Evolutionary conservation across 2,888 invertebrate genomes (phyloP).

Genomic region (Drosophila affinis): DNA sequence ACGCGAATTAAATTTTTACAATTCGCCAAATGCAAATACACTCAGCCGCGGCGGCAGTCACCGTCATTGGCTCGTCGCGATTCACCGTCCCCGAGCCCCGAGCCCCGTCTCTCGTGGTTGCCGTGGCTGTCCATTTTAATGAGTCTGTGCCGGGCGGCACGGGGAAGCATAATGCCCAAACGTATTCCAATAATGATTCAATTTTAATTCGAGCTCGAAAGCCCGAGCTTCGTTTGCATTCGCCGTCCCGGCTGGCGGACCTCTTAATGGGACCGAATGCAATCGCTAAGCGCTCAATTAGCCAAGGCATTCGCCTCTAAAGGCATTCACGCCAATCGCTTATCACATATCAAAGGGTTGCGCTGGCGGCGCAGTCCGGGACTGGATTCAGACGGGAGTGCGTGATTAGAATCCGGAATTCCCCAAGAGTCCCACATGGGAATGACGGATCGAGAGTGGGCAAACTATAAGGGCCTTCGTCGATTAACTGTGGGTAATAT

Average conservation of each 20-base stretch:
- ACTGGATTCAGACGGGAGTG: constrained; percentile 3
- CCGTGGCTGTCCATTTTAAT: constrained; percentile 67
- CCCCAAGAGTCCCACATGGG: not conserved
- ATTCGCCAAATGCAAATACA: constrained; percentile 75
- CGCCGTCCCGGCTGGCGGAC: constrained; percentile 14
- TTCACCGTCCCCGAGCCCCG: constrained; percentile 20
- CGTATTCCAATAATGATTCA: constrained; percentile 80
- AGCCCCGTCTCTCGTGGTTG: not conserved
- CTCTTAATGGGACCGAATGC: constrained; percentile 64
- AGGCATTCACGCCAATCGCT: constrained; percentile 43
- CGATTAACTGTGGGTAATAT: not conserved
- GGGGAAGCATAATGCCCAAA: constrained; percentile 46
- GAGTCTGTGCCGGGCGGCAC: constrained; percentile 32
- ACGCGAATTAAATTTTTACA: constrained; percentile 78
- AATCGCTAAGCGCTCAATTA: constrained; percentile 74
- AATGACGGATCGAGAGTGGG: constrained; percentile 13
- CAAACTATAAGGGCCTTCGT: not conserved
- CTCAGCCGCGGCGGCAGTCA: constrained; percentile 13
- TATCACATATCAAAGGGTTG: constrained; percentile 42
- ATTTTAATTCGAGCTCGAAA: constrained; percentile 74
- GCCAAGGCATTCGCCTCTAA: constrained; percentile 42
- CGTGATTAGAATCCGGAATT: constrained; percentile 37
- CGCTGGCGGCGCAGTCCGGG: constrained; percentile 13
- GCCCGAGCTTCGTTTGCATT: constrained; percentile 54
- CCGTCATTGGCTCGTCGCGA: constrained; percentile 10